Evolutionary conservation across 2,797 vertebrate species (phyloP).

Genomic region (Graptemys geographica): DNA sequence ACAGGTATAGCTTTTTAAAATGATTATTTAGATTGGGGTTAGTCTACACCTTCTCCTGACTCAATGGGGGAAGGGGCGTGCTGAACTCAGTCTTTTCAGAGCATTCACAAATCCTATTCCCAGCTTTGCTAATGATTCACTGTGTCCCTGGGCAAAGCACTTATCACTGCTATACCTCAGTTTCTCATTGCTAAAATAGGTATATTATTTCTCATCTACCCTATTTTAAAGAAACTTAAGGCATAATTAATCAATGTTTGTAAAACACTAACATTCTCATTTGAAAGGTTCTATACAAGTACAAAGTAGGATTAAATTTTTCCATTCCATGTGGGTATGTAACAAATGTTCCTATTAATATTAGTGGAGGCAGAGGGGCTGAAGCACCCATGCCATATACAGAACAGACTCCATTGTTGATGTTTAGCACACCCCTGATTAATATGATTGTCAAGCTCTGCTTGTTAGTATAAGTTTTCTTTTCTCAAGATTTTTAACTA

Average conservation of each 20-base stretch:
- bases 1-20: background rate
- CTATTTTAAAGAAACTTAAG: background rate
- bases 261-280: background rate
- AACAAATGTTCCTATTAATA: background rate
- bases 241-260: background rate
- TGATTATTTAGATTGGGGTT: background rate
- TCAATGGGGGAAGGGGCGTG: background rate
- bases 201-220: background rate
- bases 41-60: background rate
- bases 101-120: background rate
- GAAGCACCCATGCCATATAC: background rate
- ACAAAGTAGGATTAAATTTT: background rate
- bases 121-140: background rate
- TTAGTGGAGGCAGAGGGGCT: background rate
- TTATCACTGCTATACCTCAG: accelerated
- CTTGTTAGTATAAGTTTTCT: background rate
- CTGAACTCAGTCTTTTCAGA: background rate
- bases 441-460: background rate
- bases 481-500: background rate
- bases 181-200: background rate
- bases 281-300: background rate
- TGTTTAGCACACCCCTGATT: background rate
- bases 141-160: accelerated
- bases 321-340: background rate
- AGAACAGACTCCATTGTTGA: background rate